phyloP scores from a whole-genome alignment of 2,888 invertebrate genomes.

The Hirtodrosophila trivittata region DNA sequence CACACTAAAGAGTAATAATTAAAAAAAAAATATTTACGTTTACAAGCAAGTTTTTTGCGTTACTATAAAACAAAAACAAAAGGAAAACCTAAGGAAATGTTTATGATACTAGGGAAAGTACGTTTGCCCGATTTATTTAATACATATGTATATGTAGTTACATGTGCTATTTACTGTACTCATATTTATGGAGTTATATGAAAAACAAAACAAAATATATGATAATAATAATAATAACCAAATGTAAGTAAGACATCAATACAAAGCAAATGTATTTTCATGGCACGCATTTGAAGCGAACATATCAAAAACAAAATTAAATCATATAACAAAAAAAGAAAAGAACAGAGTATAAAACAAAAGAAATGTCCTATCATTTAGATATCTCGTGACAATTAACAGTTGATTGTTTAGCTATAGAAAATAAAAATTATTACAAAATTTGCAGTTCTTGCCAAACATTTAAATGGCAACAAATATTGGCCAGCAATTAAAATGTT shows the following conservation, averaged over 20 bases:
- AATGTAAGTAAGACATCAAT: constrained; percentile 31
- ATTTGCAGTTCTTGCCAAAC: constrained; percentile 31
- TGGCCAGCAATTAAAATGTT: constrained; percentile 31
- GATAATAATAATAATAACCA: constrained; percentile 9
- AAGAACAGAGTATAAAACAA: constrained; percentile 16
- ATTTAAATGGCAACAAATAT: constrained; percentile 38
- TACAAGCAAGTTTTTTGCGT: constrained; percentile 59
- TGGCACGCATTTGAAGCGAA: constrained; percentile 73
- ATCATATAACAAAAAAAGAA: constrained; percentile 28
- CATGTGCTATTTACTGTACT: constrained; percentile 62
- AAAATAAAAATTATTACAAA: not conserved
- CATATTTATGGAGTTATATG: constrained; percentile 67
- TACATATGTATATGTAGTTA: constrained; percentile 43
- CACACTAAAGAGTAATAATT: constrained; percentile 68
- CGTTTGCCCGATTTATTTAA: constrained; percentile 53
- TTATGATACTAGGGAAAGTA: constrained; percentile 23
- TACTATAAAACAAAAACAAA: constrained; percentile 27
- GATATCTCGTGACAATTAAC: constrained; percentile 39
- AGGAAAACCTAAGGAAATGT: constrained; percentile 22
- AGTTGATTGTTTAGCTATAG: constrained; percentile 42
- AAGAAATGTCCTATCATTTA: constrained; percentile 31
- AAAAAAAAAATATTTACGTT: constrained; percentile 46
- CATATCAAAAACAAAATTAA: constrained; percentile 63
- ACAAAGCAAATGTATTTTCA: constrained; percentile 70
- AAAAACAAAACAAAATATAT: constrained; percentile 19